Evolutionary conservation across 1,140 invertebrate species (phyloP), one percentile per base, ranked within the genome.

Genomic region (Maconellicoccus hirsutus): DNA sequence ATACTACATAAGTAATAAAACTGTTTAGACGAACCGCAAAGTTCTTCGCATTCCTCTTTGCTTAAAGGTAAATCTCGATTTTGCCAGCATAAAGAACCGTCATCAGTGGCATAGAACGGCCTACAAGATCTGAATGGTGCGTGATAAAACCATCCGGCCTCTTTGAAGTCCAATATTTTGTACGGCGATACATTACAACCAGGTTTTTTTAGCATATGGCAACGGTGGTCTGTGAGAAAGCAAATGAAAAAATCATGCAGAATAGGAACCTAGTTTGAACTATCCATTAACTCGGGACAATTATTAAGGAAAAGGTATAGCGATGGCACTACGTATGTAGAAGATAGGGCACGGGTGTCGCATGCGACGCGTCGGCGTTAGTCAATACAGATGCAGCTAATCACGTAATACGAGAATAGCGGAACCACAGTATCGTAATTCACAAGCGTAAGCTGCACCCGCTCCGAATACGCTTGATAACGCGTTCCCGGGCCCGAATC

Each of bases 31-130:
- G 23, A 38, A 71, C 71, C 59, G 12, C 71, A 71, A 14, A 69
- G 4, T 0, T 33, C 4, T 71, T 71, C 71, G 61, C 71, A 71
- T 39, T 39, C 29, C 7, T 71, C 71, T 71, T 42, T 71, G 19
- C 59, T 59, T 12, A 19, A 0, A 16, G 71, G 71, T 33, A 71
- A 29, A 42, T 71, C 61, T n/a, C 8, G 12, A n/a, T 71, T 71
- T 16, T 22, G n/a, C 0, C 6, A 0, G 21, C 71, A 71, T n/a
- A n/a, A 0, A 7, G 29, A 14, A 0, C 29, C 10, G 6, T 59
- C 38, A 3, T 27, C 52, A 1, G 59, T 21, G 0, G 61, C 8
- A 14, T 69, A 71, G 16, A 71, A 16, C 0, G 71, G 71, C n/a
- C 61, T 16, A 21, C 71, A 71, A 0, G 71, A 71, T 42, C 66